Evolutionary conservation across 1,140 invertebrate genomes (phyloP).

Genomic region (Drosophila pachea): DNA sequence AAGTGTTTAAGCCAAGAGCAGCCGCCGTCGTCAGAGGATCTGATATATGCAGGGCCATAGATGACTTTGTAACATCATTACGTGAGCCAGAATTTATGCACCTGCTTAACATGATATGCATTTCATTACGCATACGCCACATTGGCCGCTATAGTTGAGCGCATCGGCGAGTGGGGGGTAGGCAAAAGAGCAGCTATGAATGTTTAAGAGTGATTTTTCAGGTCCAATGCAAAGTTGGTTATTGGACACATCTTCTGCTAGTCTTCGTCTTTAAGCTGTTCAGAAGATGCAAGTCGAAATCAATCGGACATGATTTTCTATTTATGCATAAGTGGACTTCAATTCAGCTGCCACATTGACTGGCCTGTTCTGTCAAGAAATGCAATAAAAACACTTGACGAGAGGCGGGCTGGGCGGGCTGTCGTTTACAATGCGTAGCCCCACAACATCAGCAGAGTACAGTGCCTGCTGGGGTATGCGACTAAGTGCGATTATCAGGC

Average conservation of each 20-base stretch:
- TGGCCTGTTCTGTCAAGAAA: constrained; percentile 18
- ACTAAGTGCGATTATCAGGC: constrained; percentile 51
- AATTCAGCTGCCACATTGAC: not conserved
- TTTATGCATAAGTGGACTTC: constrained; percentile 1
- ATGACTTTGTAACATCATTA: constrained; percentile 28
- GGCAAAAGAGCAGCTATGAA: too few relatives aligned
- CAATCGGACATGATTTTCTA: not conserved
- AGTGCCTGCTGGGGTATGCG: constrained; percentile 43
- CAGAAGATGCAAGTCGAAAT: not conserved
- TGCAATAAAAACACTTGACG: constrained; percentile 45
- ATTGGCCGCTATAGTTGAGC: too few relatives aligned
- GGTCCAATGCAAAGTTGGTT: too few relatives aligned
- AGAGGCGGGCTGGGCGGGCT: constrained; percentile 15
- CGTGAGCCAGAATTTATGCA: constrained; percentile 48
- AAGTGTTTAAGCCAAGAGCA: constrained; percentile 52
- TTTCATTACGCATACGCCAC: constrained; percentile 57
- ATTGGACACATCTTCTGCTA: too few relatives aligned
- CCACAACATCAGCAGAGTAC: constrained; percentile 5
- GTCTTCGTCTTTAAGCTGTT: too few relatives aligned
- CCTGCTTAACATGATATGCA: constrained; percentile 45
- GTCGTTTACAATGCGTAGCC: constrained; percentile 20
- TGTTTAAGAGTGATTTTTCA: too few relatives aligned
- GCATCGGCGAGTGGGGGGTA: too few relatives aligned
- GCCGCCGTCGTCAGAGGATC: constrained; percentile 19
- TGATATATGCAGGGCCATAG: constrained; percentile 46